These are phyloP conservation scores for Glaucomys volans DNA, from an alignment of 2,113 vertebrate species.

Conservation along the genomic window DNA sequence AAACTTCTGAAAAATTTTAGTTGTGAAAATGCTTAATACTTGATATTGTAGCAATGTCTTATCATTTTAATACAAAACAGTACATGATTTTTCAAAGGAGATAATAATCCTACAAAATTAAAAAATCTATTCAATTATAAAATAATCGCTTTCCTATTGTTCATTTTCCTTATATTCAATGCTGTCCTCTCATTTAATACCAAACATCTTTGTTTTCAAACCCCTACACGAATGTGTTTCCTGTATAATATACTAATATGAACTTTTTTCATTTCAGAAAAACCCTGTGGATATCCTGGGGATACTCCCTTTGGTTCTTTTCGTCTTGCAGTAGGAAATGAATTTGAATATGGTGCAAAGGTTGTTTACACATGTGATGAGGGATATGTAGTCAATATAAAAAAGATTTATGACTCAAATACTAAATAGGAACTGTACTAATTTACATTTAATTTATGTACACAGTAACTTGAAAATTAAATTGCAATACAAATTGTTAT, in stretches of 20 bases:
- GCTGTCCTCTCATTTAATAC: background rate
- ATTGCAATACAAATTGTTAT: background rate
- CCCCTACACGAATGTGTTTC: background rate
- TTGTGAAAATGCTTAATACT: background rate
- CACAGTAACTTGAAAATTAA: background rate
- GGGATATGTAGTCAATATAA: conserved; percentile 84
- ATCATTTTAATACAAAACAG: background rate
- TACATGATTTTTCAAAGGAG: background rate
- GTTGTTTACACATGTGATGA: conserved; percentile 90
- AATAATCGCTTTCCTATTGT: background rate
- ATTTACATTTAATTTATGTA: conserved; percentile 2
- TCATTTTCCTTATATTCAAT: background rate
- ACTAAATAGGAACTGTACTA: background rate
- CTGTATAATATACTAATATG: background rate
- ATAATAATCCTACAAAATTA: background rate
- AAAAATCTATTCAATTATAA: background rate
- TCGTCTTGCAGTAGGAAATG: conserved; percentile 82
- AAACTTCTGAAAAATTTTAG: background rate
- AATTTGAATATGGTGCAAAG: conserved; percentile 92
- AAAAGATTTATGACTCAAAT: background rate
- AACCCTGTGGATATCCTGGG: conserved; percentile 92
- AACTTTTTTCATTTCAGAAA: conserved; percentile 84
- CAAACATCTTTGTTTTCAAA: background rate
- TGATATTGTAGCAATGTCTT: background rate
- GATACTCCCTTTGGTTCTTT: conserved; percentile 91